A percentile compares a stretch with the other conserved stretches of the same genome.
These are phyloP conservation scores for Salvelinus fontinalis DNA, from an alignment of 2,113 vertebrate species.

Conservation along the genomic window DNA sequence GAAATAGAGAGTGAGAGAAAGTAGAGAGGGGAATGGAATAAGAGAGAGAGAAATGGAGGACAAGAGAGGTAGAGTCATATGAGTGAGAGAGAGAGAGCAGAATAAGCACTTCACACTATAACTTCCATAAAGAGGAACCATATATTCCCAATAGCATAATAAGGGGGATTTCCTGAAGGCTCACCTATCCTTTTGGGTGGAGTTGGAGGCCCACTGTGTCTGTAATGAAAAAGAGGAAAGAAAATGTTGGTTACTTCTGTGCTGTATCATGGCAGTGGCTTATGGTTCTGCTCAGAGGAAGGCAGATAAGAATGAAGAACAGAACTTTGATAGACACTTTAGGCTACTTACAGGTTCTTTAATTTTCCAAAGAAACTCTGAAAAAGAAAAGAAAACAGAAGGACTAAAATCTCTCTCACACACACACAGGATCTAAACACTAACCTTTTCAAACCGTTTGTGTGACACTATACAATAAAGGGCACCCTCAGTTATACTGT, in stretches of 20 bases:
- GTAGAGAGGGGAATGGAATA: no score
- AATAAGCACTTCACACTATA: not conserved
- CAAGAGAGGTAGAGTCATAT: not conserved
- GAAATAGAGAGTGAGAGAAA: not conserved
- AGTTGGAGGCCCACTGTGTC: constrained; percentile 52
- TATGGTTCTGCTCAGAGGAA: not conserved
- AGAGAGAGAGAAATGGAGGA: not conserved
- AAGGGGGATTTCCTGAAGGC: not conserved
- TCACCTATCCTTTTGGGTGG: constrained; percentile 67
- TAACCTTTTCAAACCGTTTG: not conserved
- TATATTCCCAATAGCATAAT: not conserved
- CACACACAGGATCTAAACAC: not conserved
- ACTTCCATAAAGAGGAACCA: no score
- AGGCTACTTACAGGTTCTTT: constrained; percentile 64
- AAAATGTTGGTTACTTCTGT: not conserved
- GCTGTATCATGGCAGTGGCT: not conserved
- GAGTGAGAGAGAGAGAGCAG: not conserved
- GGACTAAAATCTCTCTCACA: not conserved
- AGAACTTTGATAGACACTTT: not conserved
- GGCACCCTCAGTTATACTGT: not conserved
- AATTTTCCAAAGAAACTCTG: constrained; percentile 75
- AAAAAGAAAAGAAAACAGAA: constrained; percentile 25
- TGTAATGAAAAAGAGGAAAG: constrained; percentile 8
- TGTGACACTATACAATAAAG: not conserved
- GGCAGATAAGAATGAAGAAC: no score